A percentile compares a stretch with the other conserved stretches of the same genome.
Evolutionary conservation across 2,888 invertebrate genomes (phyloP).

Genomic region (Trypoxylon attenuatum): DNA sequence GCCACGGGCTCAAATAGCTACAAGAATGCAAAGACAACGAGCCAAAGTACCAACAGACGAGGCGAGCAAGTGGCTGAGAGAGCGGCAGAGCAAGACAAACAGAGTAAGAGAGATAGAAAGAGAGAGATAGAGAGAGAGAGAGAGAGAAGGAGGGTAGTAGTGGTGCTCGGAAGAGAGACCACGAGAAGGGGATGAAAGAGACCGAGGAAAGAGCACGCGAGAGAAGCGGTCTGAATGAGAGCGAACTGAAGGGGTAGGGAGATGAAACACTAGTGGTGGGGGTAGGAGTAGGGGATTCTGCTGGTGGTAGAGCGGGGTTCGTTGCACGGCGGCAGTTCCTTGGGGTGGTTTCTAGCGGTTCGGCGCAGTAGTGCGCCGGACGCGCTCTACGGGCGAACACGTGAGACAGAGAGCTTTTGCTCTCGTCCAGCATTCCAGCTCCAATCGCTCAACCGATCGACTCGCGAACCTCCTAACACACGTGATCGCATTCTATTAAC

Average conservation of each 20-base stretch:
- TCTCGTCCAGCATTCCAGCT: background rate
- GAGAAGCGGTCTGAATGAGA: background rate
- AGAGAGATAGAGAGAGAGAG: no score
- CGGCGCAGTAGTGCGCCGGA: conserved; percentile 56
- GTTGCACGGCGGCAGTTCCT: conserved; percentile 41
- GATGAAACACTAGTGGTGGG: background rate
- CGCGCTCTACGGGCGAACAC: conserved; percentile 52
- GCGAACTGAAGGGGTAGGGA: no score
- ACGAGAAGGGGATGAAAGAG: background rate
- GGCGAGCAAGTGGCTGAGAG: no score
- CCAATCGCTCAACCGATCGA: no score
- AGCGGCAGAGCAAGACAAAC: no score
- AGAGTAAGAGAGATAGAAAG: no score
- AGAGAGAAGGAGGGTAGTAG: no score
- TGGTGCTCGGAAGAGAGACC: no score
- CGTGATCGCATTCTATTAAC: background rate
- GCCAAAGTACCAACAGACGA: no score
- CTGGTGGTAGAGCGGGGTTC: conserved; percentile 16
- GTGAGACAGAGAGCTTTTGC: no score
- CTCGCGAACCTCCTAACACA: background rate
- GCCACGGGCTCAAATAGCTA: no score
- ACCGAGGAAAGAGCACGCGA: background rate
- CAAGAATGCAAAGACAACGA: no score
- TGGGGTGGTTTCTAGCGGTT: conserved; percentile 40
- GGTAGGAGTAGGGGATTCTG: background rate